These are phyloP conservation scores for Zaprionus ghesquierei DNA, from an alignment of 1,140 invertebrate genomes.

Conservation along the genomic window DNA sequence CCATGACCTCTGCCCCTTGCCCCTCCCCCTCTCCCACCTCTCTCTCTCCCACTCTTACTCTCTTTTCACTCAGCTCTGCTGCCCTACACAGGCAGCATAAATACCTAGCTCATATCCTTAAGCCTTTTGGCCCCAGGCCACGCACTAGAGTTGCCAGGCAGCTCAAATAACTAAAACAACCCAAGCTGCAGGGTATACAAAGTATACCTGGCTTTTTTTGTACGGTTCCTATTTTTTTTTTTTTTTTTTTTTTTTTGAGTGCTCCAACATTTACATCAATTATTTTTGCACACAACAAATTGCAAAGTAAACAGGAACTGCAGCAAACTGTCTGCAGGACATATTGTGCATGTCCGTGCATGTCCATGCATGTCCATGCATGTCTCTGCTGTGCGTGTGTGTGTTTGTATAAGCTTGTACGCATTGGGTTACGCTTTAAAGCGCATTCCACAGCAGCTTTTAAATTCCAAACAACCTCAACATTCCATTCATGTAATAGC, in stretches of 20 bases:
- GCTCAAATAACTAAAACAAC: neutral
- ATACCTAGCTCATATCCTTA: neutral
- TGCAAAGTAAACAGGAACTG: neutral
- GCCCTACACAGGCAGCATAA: neutral
- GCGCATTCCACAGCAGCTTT: neutral
- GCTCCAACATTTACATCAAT: conserved; percentile 1
- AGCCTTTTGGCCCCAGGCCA: neutral
- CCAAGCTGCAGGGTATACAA: neutral
- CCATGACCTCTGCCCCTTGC: neutral
- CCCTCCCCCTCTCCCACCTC: neutral
- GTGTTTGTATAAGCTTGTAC: neutral
- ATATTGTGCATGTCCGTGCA: neutral
- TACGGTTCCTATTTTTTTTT: too few relatives aligned
- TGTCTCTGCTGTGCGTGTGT: neutral
- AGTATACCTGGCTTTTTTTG: neutral
- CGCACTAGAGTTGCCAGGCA: neutral
- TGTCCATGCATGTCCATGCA: neutral
- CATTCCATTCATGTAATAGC: conserved; percentile 1
- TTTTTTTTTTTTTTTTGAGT: neutral
- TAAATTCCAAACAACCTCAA: neutral
- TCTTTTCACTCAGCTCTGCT: neutral
- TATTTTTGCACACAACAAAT: neutral
- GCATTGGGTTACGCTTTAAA: conserved; percentile 6
- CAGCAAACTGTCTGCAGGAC: neutral
- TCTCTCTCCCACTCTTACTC: neutral